A percentile compares a stretch with the other conserved stretches of the same genome.
Conservation (phyloP, 2,888 invertebrate genomes). For the Drosophila mimica region DNA sequence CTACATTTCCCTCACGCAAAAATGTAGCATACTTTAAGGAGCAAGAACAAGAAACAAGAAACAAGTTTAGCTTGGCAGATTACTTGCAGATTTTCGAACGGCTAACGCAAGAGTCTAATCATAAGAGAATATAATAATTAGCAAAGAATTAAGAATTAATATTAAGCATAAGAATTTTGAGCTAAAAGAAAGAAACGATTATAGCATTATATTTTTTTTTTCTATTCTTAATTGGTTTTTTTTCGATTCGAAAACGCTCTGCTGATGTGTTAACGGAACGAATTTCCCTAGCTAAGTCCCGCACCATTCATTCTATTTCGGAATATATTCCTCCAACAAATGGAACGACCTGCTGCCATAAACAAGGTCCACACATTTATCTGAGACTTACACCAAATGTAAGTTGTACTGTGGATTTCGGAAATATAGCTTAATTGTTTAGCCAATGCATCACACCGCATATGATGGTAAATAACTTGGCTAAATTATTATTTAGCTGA, state of each 20-base stretch:
- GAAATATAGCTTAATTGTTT: background rate
- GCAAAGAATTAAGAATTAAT: background rate
- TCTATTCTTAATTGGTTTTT: background rate
- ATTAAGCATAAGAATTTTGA: no score
- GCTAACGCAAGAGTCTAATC: background rate
- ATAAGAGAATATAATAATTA: background rate
- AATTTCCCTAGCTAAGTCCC: background rate
- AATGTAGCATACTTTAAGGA: background rate
- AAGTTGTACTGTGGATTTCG: background rate
- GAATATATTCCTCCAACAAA: background rate
- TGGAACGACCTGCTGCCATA: background rate
- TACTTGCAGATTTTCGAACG: background rate
- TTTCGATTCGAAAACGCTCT: background rate
- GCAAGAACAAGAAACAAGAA: background rate
- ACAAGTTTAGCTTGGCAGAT: background rate
- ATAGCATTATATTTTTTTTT: background rate
- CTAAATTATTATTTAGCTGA: background rate
- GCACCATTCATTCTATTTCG: background rate
- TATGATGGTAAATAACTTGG: background rate
- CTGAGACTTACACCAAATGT: background rate
- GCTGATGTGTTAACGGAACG: background rate
- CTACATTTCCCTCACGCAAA: background rate
- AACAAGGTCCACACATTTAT: constrained; percentile 1
- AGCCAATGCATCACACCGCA: background rate
- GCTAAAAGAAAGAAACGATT: no score